Evolutionary conservation across 1,140 invertebrate species (phyloP).

Genomic region (Polypedilum pembai): DNA sequence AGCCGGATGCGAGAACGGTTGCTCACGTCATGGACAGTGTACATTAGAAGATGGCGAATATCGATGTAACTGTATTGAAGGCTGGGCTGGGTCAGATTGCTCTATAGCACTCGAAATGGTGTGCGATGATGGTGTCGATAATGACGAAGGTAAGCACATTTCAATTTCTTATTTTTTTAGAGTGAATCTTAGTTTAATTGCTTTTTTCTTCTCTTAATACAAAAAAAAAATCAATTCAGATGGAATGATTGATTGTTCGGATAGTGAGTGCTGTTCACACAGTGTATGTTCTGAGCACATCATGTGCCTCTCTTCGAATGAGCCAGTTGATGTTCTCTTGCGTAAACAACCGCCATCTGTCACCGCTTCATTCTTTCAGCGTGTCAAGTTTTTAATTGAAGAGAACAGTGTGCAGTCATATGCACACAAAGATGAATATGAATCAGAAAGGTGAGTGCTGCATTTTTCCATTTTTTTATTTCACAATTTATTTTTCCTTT

Average conservation of each 20-base stretch:
- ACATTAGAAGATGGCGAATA: constrained; percentile 76
- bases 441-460: constrained; percentile 81
- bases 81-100: constrained; percentile 87
- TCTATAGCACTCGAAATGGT: constrained; percentile 84
- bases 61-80: constrained; percentile 80
- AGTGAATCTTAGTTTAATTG: constrained; percentile 21
- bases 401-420: constrained; percentile 97
- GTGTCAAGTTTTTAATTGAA: constrained; percentile 97
- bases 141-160: constrained; percentile 78
- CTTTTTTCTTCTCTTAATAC: not conserved
- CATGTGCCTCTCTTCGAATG: constrained; percentile 89
- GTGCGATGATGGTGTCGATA: constrained; percentile 90
- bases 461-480: not conserved
- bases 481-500: not conserved
- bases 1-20: constrained; percentile 94
- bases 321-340: constrained; percentile 89
- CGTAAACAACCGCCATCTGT: constrained; percentile 92
- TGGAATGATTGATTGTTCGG: constrained; percentile 94
- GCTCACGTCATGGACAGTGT: constrained; percentile 85
- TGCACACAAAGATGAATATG: constrained; percentile 93
- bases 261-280: constrained; percentile 88
- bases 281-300: constrained; percentile 77
- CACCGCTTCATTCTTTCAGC: constrained; percentile 94
- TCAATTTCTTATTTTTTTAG: not conserved
- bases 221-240: constrained; percentile 53